These are phyloP conservation scores for Drosophila kambysellisi DNA, from an alignment of 2,888 invertebrate species.

Conservation along the genomic window DNA sequence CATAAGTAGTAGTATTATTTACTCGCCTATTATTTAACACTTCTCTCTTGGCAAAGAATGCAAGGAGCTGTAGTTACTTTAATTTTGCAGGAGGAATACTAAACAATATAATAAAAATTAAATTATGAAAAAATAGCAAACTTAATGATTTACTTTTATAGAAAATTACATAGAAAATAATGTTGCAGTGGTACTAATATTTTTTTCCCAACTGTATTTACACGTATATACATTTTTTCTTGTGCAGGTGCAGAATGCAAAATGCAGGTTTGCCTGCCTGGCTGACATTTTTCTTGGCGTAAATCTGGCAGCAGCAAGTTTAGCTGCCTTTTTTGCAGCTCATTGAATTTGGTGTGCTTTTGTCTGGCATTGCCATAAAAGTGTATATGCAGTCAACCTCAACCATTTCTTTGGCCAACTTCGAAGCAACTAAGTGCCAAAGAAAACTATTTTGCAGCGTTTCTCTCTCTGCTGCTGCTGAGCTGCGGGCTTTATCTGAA, in stretches of 20 bases:
- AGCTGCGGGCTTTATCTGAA: constrained; percentile 72
- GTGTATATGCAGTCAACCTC: constrained; percentile 33
- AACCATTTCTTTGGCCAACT: constrained; percentile 47
- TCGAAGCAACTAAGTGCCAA: constrained; percentile 65
- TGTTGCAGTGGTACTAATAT: neutral
- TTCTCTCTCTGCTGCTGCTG: constrained; percentile 9
- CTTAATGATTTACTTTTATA: neutral
- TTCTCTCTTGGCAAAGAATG: neutral
- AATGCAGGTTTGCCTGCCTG: constrained; percentile 36
- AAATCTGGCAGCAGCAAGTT: constrained; percentile 77
- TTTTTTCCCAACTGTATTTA: neutral
- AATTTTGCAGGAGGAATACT: neutral
- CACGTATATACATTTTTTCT: neutral
- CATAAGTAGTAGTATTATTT: no score
- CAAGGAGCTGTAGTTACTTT: neutral
- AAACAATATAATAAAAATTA: neutral
- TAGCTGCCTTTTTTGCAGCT: constrained; percentile 76
- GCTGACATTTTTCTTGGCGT: constrained; percentile 75
- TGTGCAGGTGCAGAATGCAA: constrained; percentile 32
- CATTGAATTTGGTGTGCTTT: constrained; percentile 78
- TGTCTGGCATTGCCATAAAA: constrained; percentile 76
- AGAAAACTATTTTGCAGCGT: constrained; percentile 58
- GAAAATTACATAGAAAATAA: neutral
- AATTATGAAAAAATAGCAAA: neutral
- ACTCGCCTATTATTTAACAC: no score